Evolutionary conservation across 2,113 vertebrate species (phyloP), one percentile per base, ranked within the genome.

Genomic region (Tor tambroides): DNA sequence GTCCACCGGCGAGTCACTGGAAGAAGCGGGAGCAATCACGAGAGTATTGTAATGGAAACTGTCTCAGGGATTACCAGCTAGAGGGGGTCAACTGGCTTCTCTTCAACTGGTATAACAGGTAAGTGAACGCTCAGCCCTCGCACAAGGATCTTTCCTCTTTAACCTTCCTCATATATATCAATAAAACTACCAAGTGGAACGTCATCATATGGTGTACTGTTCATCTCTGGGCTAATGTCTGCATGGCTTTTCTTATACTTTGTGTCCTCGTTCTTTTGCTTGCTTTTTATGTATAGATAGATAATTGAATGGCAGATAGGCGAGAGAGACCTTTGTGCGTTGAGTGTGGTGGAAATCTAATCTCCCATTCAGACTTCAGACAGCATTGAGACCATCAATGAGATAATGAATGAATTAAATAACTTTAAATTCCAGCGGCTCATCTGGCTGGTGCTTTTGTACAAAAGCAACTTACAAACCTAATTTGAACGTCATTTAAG

Each of bases 51-150:
- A 99, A 97, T 88, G 94, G 96, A 89, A 99, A 99, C 94, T 95
- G 96, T 95, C 98, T 99, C 97, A 97, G 98, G 97, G 98, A 99
- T 91, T 99, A 99, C 93, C 98, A 99, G 93, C 95, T 99, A 74
- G 98, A 99, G 94, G 98, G 98, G 92, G 97, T 46, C 43, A 46
- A 46, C 43, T 46, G 43, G 43, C 43, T 46, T 46, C 43, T 46
- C 43, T 46, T 46, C 94, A 99, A 99, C 94, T 99, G 98, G 98
- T 99, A 99, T 92, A 99, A 99, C 94, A 98, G 98, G 98, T 99
- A 94, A 91, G 95, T 92, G 0, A 32, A 12, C 1, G 23, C 78
- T 80, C 23, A 51, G 43, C 15, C 14, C 75, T 77, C 14, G 67
- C 54, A 26, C 26, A 8, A 11, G 8, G 74, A 2, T 12, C 11